Percentiles rank a stretch among this genome's conserved stretches.
phyloP scores from a whole-genome alignment of 2,113 vertebrate genomes.

The Erythrocebus patas region DNA sequence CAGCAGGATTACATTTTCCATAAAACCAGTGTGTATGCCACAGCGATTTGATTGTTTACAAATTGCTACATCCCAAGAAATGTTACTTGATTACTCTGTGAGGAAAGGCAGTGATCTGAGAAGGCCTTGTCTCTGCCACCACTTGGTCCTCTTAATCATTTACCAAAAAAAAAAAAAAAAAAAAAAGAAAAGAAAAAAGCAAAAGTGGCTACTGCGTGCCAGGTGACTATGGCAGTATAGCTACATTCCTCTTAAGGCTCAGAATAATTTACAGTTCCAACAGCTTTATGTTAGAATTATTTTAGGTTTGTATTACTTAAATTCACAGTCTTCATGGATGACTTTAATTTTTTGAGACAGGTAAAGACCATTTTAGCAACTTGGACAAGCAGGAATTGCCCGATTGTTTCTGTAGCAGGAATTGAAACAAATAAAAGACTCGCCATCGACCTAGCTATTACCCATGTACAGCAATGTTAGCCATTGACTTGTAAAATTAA shows the following conservation, averaged over 20 bases:
- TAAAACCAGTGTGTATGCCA: background rate
- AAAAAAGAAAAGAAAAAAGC: background rate
- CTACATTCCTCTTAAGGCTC: background rate
- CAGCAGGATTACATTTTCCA: background rate
- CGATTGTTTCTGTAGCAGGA: slow-evolving; percentile 15
- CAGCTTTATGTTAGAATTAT: background rate
- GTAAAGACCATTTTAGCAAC: slow-evolving; percentile 64
- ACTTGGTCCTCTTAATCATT: background rate
- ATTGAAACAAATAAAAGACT: slow-evolving; percentile 71
- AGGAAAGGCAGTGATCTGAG: background rate
- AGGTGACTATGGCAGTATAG: background rate
- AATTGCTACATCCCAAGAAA: background rate
- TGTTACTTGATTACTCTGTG: background rate
- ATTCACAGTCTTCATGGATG: slow-evolving; percentile 36
- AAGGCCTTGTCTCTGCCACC: background rate
- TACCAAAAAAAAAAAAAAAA: background rate
- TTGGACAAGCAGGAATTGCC: background rate
- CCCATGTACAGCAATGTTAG: slow-evolving; percentile 65
- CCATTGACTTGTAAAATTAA: slow-evolving; percentile 62
- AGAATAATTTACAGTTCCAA: background rate
- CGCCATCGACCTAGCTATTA: background rate
- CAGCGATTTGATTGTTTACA: background rate
- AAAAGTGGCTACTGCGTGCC: background rate
- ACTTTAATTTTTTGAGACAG: slow-evolving; percentile 71
- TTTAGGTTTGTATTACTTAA: background rate